A percentile compares a stretch with the other conserved stretches of the same genome.
Conservation (phyloP, 2,797 vertebrate species). For the Oophaga sylvatica region DNA sequence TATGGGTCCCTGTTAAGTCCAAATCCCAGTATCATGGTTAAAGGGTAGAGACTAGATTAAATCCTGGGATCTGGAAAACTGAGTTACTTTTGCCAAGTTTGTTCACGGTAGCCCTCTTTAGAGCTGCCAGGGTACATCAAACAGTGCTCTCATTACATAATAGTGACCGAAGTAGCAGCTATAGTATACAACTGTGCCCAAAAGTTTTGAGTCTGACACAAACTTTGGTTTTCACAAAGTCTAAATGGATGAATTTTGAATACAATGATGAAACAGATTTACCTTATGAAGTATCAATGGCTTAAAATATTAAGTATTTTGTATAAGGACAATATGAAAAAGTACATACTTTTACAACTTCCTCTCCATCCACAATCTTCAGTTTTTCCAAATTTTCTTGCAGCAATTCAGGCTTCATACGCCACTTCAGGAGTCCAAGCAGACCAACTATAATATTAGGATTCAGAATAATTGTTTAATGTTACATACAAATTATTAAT, state of each 20-base stretch:
- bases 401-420: constrained; percentile 88
- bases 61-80: too few relatives aligned
- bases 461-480: not conserved
- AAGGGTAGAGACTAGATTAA: too few relatives aligned
- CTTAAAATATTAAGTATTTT: not conserved
- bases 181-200: too few relatives aligned
- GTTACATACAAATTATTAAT: not conserved
- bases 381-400: constrained; percentile 92
- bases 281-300: not conserved
- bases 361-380: constrained; percentile 95
- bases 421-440: constrained; percentile 94
- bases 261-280: not conserved
- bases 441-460: constrained; percentile 81
- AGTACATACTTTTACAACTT: constrained; percentile 90
- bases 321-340: not conserved
- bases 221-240: too few relatives aligned
- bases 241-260: not conserved
- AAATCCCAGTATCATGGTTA: too few relatives aligned
- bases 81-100: too few relatives aligned
- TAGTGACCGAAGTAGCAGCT: too few relatives aligned
- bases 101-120: too few relatives aligned
- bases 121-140: too few relatives aligned
- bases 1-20: too few relatives aligned
- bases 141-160: too few relatives aligned
- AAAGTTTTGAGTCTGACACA: too few relatives aligned